Conservation (phyloP, 37 sponge, comb jelly and placozoan species). For the Mnemiopsis leidyi region DNA sequence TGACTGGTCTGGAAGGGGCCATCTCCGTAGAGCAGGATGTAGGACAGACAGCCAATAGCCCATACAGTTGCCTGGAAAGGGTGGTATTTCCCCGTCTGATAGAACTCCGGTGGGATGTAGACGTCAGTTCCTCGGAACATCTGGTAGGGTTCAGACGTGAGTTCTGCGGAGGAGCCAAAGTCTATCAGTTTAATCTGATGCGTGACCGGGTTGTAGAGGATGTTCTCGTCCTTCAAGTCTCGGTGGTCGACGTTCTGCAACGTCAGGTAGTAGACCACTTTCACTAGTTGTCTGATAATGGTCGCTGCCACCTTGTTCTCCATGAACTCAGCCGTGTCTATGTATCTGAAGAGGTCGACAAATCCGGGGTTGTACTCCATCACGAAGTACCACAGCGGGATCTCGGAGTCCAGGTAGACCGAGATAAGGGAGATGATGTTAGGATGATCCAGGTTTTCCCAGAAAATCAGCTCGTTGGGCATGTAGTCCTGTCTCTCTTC, state of each 20-base stretch:
- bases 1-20: conserved; percentile 29
- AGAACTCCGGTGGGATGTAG: conserved; percentile 56
- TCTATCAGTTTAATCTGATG: conserved; percentile 47
- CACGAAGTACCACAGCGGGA: conserved; percentile 7
- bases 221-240: conserved; percentile 65
- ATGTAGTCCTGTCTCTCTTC: background rate
- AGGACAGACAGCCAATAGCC: conserved; percentile 48
- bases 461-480: conserved; percentile 38
- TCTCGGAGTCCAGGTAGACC: background rate
- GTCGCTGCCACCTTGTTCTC: background rate
- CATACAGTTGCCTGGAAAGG: background rate
- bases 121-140: conserved; percentile 34
- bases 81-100: background rate
- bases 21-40: conserved; percentile 35
- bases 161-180: conserved; percentile 29
- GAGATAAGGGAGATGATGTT: background rate
- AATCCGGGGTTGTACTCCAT: conserved; percentile 55
- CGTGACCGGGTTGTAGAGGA: conserved; percentile 54
- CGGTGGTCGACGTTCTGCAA: conserved; percentile 27
- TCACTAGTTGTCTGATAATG: conserved; percentile 37
- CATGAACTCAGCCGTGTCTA: background rate
- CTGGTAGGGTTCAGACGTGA: background rate
- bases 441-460: conserved; percentile 2
- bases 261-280: conserved; percentile 1
- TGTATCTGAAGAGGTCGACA: conserved; percentile 15